Evolutionary conservation across 2,797 vertebrate species (phyloP), one percentile per base, ranked within the genome.

Genomic region (Falco concolor): DNA sequence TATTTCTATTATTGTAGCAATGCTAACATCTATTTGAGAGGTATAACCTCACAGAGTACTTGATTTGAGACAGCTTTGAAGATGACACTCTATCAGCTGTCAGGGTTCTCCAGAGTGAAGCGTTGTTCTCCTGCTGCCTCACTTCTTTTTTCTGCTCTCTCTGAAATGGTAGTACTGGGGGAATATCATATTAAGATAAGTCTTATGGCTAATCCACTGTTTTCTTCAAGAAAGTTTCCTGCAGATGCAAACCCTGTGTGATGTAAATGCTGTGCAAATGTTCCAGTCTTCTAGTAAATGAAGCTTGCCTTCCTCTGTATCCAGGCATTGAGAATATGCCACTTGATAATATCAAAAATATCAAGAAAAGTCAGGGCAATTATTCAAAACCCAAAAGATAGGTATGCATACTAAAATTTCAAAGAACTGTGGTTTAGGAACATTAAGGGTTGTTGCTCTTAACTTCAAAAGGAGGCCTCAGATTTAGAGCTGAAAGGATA

Each of bases 51-150:
- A 77, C 1, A 64, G 36, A 61, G 16, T 42, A 61, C 27, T 94
- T 64, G 38, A 72, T 93, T 81, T 77, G 87, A 89, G 34, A 52
- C 50, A 95, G 36, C 44, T 96, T 90, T 97, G 86, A 96, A 90
- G 72, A 87, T 81, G 64, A 47, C 84, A 53, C 21, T 75, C 5
- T 45, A 73, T 84, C 36, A 80, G n/a, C 54, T 96, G 40, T 61
- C 76, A 95, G 4, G 0, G 47, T 21, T 75, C 93, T 90, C 57
- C 56, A 82, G 79, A 90, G 57, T 36, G 64, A 93, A 83, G 7
- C 64, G 53, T 21, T 92, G 7, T 83, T 95, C 60, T 50, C 28
- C 67, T 65, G 23, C 23, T 92, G 23, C 63, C 57, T 87, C 32
- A 68, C 10, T 50, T 73, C 16, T 91, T 54, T 86, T 53, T 84